Conservation (phyloP, 2,113 vertebrate genomes). For the rat (Rattus norvegicus) region DNA sequence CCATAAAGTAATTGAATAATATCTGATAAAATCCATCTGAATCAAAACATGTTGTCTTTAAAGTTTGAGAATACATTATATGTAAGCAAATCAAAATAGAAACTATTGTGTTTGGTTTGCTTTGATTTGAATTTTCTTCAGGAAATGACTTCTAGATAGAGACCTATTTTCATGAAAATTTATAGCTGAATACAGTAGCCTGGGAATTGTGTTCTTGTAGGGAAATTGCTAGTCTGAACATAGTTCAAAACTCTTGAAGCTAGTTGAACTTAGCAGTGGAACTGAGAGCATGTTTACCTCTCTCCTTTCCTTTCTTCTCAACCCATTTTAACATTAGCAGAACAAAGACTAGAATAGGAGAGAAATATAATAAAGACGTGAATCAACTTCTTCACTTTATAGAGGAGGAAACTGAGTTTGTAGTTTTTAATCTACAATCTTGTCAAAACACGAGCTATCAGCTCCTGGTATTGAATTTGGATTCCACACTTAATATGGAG, state of each 20-base stretch:
- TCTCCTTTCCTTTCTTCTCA: background rate
- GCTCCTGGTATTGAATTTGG: background rate
- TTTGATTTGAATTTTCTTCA: constrained; percentile 26
- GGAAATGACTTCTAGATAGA: constrained; percentile 40
- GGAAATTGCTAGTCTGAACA: constrained; percentile 8
- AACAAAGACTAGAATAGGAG: constrained; percentile 6
- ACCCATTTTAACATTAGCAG: background rate
- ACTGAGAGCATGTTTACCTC: background rate
- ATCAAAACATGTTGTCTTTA: background rate
- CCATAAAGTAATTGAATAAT: background rate
- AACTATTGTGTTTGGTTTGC: background rate
- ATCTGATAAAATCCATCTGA: background rate
- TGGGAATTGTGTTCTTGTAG: background rate
- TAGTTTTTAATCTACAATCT: background rate
- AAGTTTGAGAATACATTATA: constrained; percentile 5
- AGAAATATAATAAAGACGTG: background rate
- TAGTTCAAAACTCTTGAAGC: background rate
- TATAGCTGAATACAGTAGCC: background rate
- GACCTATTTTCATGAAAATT: constrained; percentile 36
- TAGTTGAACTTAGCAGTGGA: background rate
- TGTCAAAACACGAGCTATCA: background rate
- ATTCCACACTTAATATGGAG: background rate
- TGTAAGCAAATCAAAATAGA: constrained; percentile 55
- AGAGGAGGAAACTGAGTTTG: background rate
- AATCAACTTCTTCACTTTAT: background rate